A percentile compares a stretch with the other conserved stretches of the same genome.
Evolutionary conservation across 2,797 vertebrate genomes (phyloP).

Genomic region (Prionace glauca): DNA sequence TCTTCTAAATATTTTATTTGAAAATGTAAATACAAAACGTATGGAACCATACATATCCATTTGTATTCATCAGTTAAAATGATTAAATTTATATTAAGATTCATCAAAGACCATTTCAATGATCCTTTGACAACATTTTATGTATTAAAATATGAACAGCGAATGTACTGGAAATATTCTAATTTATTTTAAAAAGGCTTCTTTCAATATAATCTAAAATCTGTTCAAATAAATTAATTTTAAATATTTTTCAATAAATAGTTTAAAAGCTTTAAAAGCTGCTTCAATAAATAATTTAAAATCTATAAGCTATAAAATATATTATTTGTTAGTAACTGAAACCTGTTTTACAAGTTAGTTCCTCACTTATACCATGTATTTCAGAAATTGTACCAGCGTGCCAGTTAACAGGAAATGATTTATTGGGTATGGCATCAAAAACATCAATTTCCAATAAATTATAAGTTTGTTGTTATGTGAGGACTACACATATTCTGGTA

Average conservation of each 20-base stretch:
- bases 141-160: background rate
- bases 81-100: conserved; percentile 11
- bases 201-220: conserved; percentile 22
- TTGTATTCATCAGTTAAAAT: background rate
- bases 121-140: background rate
- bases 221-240: background rate
- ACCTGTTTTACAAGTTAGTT: background rate
- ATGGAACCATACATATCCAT: background rate
- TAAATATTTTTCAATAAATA: conserved; percentile 12
- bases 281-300: background rate
- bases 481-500: background rate
- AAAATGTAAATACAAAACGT: background rate
- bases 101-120: background rate
- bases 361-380: background rate
- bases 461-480: background rate
- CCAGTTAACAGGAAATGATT: background rate
- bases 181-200: background rate
- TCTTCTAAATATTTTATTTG: conserved; percentile 5
- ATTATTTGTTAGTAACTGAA: conserved; percentile 4
- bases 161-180: background rate
- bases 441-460: background rate
- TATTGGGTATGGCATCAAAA: background rate
- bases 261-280: background rate
- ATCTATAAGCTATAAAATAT: background rate
- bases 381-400: background rate